phyloP scores from a whole-genome alignment of 2,888 invertebrate species.

The Sclerodermus sp. region DNA sequence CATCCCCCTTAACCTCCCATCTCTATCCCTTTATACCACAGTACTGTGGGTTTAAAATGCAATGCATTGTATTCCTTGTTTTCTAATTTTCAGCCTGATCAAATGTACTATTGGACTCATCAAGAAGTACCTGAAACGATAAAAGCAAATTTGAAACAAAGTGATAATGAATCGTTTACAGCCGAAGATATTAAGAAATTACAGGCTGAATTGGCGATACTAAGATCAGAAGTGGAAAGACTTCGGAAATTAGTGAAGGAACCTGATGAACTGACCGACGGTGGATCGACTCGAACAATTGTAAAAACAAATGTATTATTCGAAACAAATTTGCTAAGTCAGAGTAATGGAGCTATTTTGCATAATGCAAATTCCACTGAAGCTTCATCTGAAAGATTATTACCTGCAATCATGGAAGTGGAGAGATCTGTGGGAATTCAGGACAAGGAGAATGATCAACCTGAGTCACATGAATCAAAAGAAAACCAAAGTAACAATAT shows the following conservation, averaged over 20 bases:
- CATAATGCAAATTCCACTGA: too few relatives aligned
- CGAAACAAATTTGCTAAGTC: constrained; percentile 19
- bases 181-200: constrained; percentile 53
- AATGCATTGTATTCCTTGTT: too few relatives aligned
- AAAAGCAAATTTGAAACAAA: constrained; percentile 60
- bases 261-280: background rate
- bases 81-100: constrained; percentile 70
- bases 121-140: constrained; percentile 65
- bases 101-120: constrained; percentile 91
- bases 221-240: constrained; percentile 29
- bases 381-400: too few relatives aligned
- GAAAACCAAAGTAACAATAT: too few relatives aligned
- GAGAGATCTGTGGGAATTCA: too few relatives aligned
- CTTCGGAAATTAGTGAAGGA: constrained; percentile 24
- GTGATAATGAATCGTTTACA: constrained; percentile 76
- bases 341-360: too few relatives aligned
- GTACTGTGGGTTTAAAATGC: too few relatives aligned
- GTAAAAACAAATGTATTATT: constrained; percentile 2
- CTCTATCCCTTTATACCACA: too few relatives aligned
- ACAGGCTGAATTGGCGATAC: constrained; percentile 26
- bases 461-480: too few relatives aligned
- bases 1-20: too few relatives aligned
- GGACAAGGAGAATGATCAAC: too few relatives aligned
- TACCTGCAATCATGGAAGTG: too few relatives aligned
- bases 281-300: constrained; percentile 8